These are phyloP conservation scores for Blastobasis lacticolella DNA, from an alignment of 2,888 invertebrate genomes.

Conservation along the genomic window DNA sequence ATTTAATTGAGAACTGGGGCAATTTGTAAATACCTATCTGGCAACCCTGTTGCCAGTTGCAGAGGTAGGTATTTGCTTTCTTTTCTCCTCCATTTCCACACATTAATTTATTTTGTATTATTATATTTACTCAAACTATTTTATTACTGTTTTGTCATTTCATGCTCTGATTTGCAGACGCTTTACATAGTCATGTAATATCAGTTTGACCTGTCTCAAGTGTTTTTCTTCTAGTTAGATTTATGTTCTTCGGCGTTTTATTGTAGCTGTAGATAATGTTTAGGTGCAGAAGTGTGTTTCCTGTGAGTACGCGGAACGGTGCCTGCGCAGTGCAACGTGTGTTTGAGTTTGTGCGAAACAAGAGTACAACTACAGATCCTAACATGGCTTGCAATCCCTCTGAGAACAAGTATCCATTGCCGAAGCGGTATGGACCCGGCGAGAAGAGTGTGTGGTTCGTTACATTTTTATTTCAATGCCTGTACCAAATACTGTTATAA, in stretches of 20 bases:
- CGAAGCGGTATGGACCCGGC: constrained; percentile 79
- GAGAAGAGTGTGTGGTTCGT: constrained; percentile 89
- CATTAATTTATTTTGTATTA: too few species aligned
- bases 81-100: too few species aligned
- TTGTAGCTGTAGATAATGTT: constrained; percentile 28
- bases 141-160: too few species aligned
- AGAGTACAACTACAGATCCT: too few species aligned
- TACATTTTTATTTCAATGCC: not conserved
- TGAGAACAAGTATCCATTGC: constrained; percentile 77
- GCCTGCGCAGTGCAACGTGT: not conserved
- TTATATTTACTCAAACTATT: too few species aligned
- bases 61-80: too few species aligned
- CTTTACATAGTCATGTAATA: too few species aligned
- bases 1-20: too few species aligned
- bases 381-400: not conserved
- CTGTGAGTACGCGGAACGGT: constrained; percentile 16
- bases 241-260: not conserved
- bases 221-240: not conserved
- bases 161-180: too few species aligned
- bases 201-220: not conserved
- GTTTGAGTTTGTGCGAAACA: not conserved
- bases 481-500: too few species aligned
- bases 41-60: too few species aligned
- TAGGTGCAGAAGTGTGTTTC: constrained; percentile 34
- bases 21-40: too few species aligned